A percentile compares a stretch with the other conserved stretches of the same genome.
Conservation (phyloP, 2,888 invertebrate genomes). For the Drosophila longiperda region DNA sequence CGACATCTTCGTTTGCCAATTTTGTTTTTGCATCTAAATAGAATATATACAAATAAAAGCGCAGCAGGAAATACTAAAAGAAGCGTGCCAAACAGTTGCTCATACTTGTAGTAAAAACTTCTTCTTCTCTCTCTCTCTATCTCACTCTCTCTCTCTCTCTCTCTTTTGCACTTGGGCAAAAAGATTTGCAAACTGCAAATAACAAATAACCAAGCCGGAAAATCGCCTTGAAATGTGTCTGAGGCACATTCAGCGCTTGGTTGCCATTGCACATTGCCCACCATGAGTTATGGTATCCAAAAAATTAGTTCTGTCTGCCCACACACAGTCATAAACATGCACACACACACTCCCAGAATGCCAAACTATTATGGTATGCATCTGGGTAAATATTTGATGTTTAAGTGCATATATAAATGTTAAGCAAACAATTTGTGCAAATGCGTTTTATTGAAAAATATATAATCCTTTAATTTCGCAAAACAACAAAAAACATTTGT, state of each 20-base stretch:
- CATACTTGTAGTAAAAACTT: slow-evolving; percentile 15
- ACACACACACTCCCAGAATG: slow-evolving; percentile 22
- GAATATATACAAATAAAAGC: slow-evolving; percentile 50
- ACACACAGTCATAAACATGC: slow-evolving; percentile 31
- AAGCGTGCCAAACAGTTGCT: slow-evolving; percentile 69
- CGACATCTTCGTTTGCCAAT: slow-evolving; percentile 67
- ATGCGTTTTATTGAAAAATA: not conserved
- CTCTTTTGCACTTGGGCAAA: slow-evolving; percentile 38
- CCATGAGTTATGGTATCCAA: slow-evolving; percentile 64
- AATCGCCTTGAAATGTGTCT: slow-evolving; percentile 77
- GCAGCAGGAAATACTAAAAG: slow-evolving; percentile 45
- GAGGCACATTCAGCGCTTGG: slow-evolving; percentile 51
- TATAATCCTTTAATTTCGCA: not conserved
- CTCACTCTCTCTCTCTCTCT: not conserved
- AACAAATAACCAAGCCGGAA: slow-evolving; percentile 62
- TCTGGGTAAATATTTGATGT: slow-evolving; percentile 40
- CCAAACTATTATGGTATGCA: slow-evolving; percentile 27
- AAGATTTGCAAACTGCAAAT: slow-evolving; percentile 46
- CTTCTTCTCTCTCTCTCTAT: not conserved
- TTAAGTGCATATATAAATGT: slow-evolving; percentile 6
- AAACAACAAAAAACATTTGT: not conserved
- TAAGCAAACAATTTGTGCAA: not conserved
- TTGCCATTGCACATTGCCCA: slow-evolving; percentile 20
- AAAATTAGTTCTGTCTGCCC: slow-evolving; percentile 56
- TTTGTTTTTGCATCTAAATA: slow-evolving; percentile 53